Base-by-base conservation (phyloP, 2,888 invertebrate genomes). In the Sphinx pinastri region DNA sequence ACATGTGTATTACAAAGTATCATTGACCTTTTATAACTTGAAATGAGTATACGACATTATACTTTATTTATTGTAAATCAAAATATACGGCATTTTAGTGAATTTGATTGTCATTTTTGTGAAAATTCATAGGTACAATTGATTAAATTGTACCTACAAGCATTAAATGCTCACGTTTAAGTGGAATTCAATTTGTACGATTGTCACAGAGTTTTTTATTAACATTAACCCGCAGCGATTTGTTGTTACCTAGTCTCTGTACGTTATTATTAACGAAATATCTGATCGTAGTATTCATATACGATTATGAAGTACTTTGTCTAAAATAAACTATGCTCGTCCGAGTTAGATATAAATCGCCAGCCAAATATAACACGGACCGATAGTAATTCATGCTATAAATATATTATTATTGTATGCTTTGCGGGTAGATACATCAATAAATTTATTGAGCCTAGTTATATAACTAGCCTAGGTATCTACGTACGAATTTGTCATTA, bases 251-350 rank as follows among this genome's bases (percentile, higher is more conserved):
- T 7, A 49, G 49, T 0, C 4, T 19, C 6, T 19, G 49, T 47
- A 49, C 63, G 49, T 63, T 47, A 49, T 49, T 63, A 63, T 19
- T 13, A 63, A 10, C 19, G 19, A 60, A 60, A 60, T 60, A 47
- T 54, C 7, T n/a, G n/a, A 54, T 16, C 8, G 2, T 12, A 7
- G 14, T 55, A 19, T 63, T 63, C 12, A 13, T 63, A 19, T 49
- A 19, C 49, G 2, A 49, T 4, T 47, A 49, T 12, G 63, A 63
- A 19, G 11, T 19, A 55, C 16, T 54, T 54, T 60, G 47, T 16
- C 45, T 47, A 60, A 38, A 45, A 59, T 47, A 16, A 57, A 45
- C 60, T 60, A 60, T 47, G 45, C 47, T 60, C 45, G 47, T 47
- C 11, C 6, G 11, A 19, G n/a, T 45, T 16, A 45, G 47, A 59